These are phyloP conservation scores for Chelonoidis abingdonii DNA, from an alignment of 2,113 vertebrate genomes.

Conservation along the genomic window DNA sequence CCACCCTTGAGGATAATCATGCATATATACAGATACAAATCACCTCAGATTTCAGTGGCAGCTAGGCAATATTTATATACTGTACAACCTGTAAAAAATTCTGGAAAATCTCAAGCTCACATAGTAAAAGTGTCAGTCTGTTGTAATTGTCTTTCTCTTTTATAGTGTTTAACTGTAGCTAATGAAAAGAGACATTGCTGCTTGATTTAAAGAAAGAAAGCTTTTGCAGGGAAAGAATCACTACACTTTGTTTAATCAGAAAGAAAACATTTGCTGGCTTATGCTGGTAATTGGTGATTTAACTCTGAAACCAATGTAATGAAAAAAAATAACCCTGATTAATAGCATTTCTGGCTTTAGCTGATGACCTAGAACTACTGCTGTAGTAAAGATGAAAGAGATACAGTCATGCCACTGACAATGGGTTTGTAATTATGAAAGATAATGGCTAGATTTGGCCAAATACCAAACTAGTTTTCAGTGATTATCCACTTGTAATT, in stretches of 20 bases:
- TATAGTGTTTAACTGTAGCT: not conserved
- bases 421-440: not conserved
- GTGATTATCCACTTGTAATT: not conserved
- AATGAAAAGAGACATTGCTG: not conserved
- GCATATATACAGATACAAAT: not conserved
- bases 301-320: not conserved
- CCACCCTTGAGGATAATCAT: not conserved
- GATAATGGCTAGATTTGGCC: no score
- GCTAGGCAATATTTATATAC: not conserved
- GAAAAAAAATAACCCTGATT: not conserved
- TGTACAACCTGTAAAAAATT: not conserved
- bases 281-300: not conserved
- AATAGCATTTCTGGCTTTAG: not conserved
- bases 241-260: not conserved
- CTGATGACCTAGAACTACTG: not conserved
- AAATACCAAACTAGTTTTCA: not conserved
- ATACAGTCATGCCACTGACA: not conserved
- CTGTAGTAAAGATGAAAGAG: not conserved
- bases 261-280: not conserved
- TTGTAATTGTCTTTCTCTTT: not conserved
- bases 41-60: not conserved
- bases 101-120: not conserved
- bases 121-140: fast-evolving
- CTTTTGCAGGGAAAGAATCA: not conserved
- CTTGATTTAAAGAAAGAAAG: not conserved